These are phyloP conservation scores for Rhodinocichla rosea DNA, from an alignment of 2,113 vertebrate genomes.

Conservation along the genomic window DNA sequence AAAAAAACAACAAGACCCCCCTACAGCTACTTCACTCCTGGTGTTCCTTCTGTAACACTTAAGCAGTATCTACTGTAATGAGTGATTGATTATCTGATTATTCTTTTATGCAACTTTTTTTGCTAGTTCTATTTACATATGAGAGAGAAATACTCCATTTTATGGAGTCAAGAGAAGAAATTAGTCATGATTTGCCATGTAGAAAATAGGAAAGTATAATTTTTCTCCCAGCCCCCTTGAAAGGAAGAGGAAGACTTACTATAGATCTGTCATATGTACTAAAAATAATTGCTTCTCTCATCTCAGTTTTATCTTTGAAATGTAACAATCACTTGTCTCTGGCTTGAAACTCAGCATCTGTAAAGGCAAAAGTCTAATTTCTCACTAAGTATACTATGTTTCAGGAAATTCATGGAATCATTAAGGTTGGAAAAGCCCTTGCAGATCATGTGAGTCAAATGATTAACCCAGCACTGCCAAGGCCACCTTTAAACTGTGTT, in stretches of 20 bases:
- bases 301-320: neutral
- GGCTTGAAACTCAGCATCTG: neutral
- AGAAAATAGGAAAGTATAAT: neutral
- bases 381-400: neutral
- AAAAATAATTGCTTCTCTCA: neutral
- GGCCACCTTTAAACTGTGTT: neutral
- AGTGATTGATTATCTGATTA: neutral
- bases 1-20: neutral
- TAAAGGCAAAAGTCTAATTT: neutral
- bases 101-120: neutral
- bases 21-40: neutral
- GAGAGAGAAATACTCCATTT: neutral
- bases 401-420: neutral
- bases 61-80: neutral
- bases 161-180: neutral
- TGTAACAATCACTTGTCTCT: neutral
- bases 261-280: neutral
- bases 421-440: neutral
- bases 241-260: neutral
- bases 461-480: neutral
- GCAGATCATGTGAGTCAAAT: neutral
- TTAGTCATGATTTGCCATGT: neutral
- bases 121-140: neutral
- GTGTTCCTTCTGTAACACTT: neutral
- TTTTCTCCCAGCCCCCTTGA: rapidly evolving